A percentile compares a stretch with the other conserved stretches of the same genome.
Conservation (phyloP, 2,797 vertebrate species). For the Propithecus deckenii region DNA sequence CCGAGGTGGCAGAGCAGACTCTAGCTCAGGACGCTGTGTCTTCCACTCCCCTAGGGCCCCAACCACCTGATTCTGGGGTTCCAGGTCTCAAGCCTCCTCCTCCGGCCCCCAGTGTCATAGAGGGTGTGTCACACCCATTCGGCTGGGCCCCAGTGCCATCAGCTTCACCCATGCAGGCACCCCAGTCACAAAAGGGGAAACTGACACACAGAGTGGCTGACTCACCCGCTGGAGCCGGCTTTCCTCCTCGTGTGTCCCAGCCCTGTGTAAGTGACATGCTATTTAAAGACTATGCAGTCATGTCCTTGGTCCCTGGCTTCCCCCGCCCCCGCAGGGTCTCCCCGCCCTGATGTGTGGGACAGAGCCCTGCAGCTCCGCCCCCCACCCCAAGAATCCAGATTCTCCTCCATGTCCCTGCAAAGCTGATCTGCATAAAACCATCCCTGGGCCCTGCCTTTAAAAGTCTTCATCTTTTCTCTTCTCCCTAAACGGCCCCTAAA, state of each 20-base stretch:
- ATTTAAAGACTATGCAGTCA: too few species aligned
- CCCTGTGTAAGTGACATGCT: too few species aligned
- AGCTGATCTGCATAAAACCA: constrained; percentile 66
- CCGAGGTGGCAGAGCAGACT: neutral
- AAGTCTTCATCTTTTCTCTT: constrained; percentile 74
- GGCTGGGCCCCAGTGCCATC: neutral
- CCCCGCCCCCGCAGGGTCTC: neutral
- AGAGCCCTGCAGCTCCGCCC: neutral
- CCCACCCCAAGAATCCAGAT: neutral
- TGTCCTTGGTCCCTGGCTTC: neutral
- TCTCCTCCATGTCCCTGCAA: neutral
- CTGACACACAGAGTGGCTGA: neutral
- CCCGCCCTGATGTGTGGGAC: neutral
- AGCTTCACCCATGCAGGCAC: neutral
- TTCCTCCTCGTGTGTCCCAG: neutral
- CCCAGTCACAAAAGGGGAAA: neutral
- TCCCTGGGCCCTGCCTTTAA: constrained; percentile 61
- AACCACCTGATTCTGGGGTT: neutral
- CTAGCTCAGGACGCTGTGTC: neutral
- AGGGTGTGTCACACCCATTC: neutral
- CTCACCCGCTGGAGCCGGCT: accelerated
- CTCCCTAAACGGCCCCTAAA: constrained; percentile 71
- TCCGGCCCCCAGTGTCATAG: neutral
- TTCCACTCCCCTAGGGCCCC: neutral
- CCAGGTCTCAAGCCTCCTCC: neutral